Conservation (phyloP, 2,113 vertebrate genomes). For the Thermophis baileyi region DNA sequence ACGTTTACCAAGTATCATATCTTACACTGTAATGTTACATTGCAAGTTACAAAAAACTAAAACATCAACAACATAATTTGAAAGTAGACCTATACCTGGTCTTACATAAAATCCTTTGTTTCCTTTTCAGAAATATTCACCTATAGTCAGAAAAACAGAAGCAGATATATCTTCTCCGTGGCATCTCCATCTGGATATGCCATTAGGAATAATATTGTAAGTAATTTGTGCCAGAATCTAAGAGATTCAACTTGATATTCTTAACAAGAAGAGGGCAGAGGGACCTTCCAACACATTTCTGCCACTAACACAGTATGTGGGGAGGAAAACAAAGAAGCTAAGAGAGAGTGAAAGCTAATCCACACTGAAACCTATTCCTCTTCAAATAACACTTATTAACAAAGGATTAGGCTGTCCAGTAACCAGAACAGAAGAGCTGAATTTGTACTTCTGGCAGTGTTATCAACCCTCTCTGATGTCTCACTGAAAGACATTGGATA, state of each 20-base stretch:
- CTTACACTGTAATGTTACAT: neutral
- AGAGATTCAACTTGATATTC: neutral
- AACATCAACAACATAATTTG: neutral
- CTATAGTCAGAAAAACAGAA: conserved; percentile 10
- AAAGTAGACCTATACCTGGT: neutral
- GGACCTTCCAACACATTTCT: neutral
- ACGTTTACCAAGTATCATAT: neutral
- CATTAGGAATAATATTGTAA: conserved; percentile 26
- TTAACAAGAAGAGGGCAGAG: neutral
- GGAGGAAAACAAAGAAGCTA: neutral
- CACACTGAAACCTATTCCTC: neutral
- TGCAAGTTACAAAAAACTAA: neutral
- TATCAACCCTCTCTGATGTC: neutral
- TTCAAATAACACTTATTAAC: neutral
- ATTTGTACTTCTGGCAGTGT: neutral
- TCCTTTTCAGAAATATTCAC: neutral
- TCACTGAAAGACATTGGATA: neutral
- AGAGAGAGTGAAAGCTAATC: neutral
- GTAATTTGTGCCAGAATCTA: neutral
- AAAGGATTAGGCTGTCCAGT: neutral
- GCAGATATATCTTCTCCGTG: neutral
- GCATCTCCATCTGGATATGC: neutral
- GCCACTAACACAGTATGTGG: neutral
- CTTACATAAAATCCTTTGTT: neutral
- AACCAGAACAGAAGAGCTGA: neutral